Base-by-base conservation (phyloP, 2,797 vertebrate genomes). In the Remorina albescens region DNA sequence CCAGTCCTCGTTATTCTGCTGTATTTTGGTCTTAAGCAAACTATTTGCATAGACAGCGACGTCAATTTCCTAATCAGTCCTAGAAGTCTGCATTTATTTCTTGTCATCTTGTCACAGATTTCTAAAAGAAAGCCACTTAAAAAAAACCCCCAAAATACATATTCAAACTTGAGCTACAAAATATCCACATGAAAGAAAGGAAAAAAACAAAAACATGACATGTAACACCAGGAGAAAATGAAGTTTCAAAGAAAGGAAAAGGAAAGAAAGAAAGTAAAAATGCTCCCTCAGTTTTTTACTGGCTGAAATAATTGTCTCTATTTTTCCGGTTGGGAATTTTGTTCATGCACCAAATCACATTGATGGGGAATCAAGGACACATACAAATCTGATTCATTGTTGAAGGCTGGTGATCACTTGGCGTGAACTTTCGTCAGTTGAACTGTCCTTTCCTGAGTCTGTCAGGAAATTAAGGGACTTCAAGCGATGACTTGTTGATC, bases 61-160 rank as follows among this genome's bases (percentile, higher is more conserved):
- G 78, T 86, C 78, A 88, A 71, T 90, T 89, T 89, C 66, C 78
- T 78, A 85, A 88, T 88, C 79, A 84, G 53, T 84, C 64, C 57
- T 49, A 30, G 26, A 82, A 74, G 62, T 80, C 59, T 42, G 71
- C 84, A 85, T 89, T 89, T 84, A 72, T 85, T 87, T 75, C 67
- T 65, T 86, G 79, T 85, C 81, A 74, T 74, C 61, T 61, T 71
- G 61, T 90, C 84, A 76, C 47, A 16, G 64, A 41, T 8, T 79
- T 74, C 78, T 78, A 75, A 87, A 81, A 81, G 82, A 76, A 75
- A 74, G 61, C 53, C 36, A 32, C 56, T 77, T 81, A 76, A 70
- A 89, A 32, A 55, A 55, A n/a, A n/a, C n/a, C n/a, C n/a, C n/a
- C n/a, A n/a, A n/a, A n/a, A n/a, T n/a, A n/a, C n/a, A n/a, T n/a